Evolutionary conservation across 2,113 vertebrate species (phyloP), one percentile per base, ranked within the genome.

Genomic region (Dromaius novaehollandiae): DNA sequence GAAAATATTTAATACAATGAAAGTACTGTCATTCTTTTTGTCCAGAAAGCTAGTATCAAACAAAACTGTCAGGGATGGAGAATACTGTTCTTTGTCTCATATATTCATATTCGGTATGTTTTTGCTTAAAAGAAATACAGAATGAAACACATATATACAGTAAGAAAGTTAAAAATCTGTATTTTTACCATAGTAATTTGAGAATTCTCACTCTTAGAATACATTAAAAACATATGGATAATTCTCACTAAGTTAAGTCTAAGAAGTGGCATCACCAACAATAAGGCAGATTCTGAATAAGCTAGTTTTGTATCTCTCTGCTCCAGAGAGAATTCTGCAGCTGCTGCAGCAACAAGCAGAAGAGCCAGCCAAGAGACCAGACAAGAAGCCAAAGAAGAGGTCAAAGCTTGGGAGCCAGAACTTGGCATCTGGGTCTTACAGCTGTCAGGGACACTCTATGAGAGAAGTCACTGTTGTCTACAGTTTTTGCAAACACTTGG

Each of bases 361-460:
- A 13, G 18, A 93, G 56, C 14, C 50, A 82, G 87, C 65, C 89
- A 95, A 86, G 70, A 86, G 53, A 63, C 22, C 70, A 95, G 75
- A 92, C 91, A 93, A 74, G 75, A 81, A 81, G 63, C 32, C 66
- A 77, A 60, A 92, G 74, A 82, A 48, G 56, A 89, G 60, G 68
- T 81, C 78, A 94, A 86, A 81, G 65, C 61, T 73, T 88, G 50
- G 1, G 7, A 95, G 73, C 58, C 90, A 94, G 83, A 80, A 94
- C 64, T 95, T 96, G 96, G 94, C 94, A 95, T 83, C 51, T 4
- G 4, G 68, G 64, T 85, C 81, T 66, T 83, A 93, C 88, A 95
- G 90, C 93, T 97, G 94, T 79, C 91, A 80, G 40, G 36, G 46
- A 80, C 30, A 53, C 51, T 94, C 64, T 88, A 14, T 50, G 82